Percentiles rank a stretch among this genome's conserved stretches.
Evolutionary conservation across 2,888 invertebrate genomes (phyloP).

Genomic region (Caenorhabditis zanzibari): DNA sequence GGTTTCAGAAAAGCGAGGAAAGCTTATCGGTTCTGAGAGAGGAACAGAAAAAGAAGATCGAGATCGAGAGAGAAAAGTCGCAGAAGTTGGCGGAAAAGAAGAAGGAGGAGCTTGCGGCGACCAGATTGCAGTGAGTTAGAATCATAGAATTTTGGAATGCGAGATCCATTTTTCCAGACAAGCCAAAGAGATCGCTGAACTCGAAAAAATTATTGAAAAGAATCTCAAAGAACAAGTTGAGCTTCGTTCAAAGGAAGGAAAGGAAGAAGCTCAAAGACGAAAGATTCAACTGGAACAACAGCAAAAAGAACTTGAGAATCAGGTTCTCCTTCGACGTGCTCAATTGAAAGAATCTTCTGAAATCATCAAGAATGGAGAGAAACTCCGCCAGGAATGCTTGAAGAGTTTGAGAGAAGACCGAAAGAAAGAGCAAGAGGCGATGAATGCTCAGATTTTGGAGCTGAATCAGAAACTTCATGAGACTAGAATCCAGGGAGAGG

Average conservation of each 20-base stretch:
- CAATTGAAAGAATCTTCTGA: conserved; percentile 1
- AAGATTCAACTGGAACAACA: conserved; percentile 2
- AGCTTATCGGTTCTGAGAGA: neutral
- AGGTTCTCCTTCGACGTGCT: neutral
- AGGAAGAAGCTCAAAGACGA: neutral
- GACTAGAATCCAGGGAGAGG: neutral
- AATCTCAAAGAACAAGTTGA: neutral
- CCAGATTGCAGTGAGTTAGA: conserved; percentile 1
- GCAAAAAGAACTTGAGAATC: conserved; percentile 1
- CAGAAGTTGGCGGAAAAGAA: neutral
- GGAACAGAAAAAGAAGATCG: neutral
- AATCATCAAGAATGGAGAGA: conserved; percentile 23
- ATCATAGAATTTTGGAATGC: neutral
- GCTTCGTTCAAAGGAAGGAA: neutral
- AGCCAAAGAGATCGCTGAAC: conserved; percentile 3
- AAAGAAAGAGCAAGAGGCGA: neutral
- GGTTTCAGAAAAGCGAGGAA: neutral
- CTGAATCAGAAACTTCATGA: conserved; percentile 26
- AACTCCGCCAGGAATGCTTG: conserved; percentile 7
- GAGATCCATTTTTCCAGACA: neutral
- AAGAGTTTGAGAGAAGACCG: conserved; percentile 15
- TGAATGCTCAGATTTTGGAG: conserved; percentile 13
- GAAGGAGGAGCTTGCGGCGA: neutral
- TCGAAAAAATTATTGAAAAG: neutral
- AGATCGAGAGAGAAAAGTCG: neutral